Evolutionary conservation across 2,888 invertebrate species (phyloP).

Genomic region (Lycophotia porphyrea): DNA sequence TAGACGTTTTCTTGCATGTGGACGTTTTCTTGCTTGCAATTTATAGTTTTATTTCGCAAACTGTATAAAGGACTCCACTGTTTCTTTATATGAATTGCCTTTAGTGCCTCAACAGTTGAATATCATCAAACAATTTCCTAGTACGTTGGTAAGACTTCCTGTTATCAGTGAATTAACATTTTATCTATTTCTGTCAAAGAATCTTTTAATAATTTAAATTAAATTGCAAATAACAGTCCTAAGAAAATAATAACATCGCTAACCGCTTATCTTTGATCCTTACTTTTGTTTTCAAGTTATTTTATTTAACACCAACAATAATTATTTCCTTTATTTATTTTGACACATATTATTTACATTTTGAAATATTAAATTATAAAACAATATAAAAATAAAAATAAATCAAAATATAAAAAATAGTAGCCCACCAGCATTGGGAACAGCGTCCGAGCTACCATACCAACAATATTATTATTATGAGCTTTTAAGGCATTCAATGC

Average conservation of each 20-base stretch:
- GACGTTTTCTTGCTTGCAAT: no score
- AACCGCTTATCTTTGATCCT: constrained; percentile 21
- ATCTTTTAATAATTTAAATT: neutral
- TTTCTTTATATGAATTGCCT: neutral
- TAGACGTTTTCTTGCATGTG: neutral
- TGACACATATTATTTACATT: no score
- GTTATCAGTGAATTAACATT: neutral
- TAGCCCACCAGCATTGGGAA: no score
- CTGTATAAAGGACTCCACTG: neutral
- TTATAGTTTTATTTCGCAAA: neutral
- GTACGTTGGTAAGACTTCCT: no score
- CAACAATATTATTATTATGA: constrained; percentile 7
- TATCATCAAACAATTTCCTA: neutral
- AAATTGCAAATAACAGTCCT: neutral
- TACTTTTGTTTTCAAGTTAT: constrained; percentile 22
- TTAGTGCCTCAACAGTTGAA: neutral
- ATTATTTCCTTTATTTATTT: no score
- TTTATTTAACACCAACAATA: constrained; percentile 43
- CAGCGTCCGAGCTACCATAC: no score
- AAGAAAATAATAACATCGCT: constrained; percentile 27
- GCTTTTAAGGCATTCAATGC: constrained; percentile 19
- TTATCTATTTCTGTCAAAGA: neutral
- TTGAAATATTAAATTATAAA: no score
- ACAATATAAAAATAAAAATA: no score
- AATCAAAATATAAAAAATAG: no score